These are phyloP conservation scores for Caenorhabditis sinica DNA, from an alignment of 2,888 invertebrate species.

Conservation along the genomic window DNA sequence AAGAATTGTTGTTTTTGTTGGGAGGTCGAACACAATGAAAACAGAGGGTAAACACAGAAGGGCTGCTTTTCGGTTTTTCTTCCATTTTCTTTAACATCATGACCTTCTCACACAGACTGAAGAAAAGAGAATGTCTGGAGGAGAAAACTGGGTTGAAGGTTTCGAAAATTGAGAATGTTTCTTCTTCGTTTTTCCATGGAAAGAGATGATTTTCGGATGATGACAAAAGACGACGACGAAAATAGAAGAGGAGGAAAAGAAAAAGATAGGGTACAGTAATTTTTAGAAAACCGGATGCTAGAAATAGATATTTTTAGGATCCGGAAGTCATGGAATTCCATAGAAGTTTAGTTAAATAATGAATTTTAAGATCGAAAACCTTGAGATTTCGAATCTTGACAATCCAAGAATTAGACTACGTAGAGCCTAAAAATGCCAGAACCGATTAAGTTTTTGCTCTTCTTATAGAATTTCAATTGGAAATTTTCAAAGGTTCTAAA, in stretches of 20 bases:
- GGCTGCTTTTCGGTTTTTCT: constrained; percentile 34
- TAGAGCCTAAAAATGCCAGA: too few relatives aligned
- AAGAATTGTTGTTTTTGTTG: background rate
- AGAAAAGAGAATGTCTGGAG: constrained; percentile 29
- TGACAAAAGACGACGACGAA: constrained; percentile 13
- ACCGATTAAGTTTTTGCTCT: too few relatives aligned
- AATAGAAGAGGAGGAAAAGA: constrained; percentile 13
- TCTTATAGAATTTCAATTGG: too few relatives aligned
- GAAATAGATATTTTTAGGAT: background rate
- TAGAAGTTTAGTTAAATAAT: too few relatives aligned
- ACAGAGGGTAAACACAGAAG: constrained; percentile 37
- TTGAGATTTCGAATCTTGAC: too few relatives aligned
- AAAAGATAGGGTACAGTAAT: too few relatives aligned
- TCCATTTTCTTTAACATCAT: constrained; percentile 45
- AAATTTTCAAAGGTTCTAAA: too few relatives aligned
- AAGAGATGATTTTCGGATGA: constrained; percentile 2
- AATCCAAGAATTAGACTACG: too few relatives aligned
- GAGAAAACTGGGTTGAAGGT: constrained; percentile 13
- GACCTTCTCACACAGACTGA: constrained; percentile 31
- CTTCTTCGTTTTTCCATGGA: constrained; percentile 18
- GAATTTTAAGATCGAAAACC: too few relatives aligned
- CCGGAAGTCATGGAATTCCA: too few relatives aligned
- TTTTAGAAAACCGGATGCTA: constrained; percentile 6
- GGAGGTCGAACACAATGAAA: constrained; percentile 55
- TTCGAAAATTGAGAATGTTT: constrained; percentile 49